Evolutionary conservation across 2,888 invertebrate genomes (phyloP), one percentile per base, ranked within the genome.

Genomic region (Campaea margaritaria): DNA sequence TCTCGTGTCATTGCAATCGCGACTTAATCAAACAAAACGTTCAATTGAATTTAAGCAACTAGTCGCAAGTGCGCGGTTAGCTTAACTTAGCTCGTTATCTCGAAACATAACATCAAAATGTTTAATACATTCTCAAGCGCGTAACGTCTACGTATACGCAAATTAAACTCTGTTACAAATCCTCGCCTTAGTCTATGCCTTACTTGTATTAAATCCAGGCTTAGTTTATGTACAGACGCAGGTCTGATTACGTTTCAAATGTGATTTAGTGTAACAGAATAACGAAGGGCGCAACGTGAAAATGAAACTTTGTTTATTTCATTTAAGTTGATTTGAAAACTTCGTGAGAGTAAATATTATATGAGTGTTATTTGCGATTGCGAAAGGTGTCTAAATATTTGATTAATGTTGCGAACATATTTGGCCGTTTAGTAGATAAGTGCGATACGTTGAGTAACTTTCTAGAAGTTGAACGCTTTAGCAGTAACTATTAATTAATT

Each of bases 81-180:
- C 27, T 48, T 48, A 59, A 59, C 59, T 50, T 59, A 41, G 45
- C 54, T 59, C 49, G 54, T 54, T 59, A 59, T 52, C 48, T 51
- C 14, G n/a, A 21, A 47, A 14, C 44, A 38, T 34, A 45, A 48
- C 47, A 39, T 15, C 41, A 14, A 49, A 36, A 38, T 5, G 44
- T 31, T 55, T 58, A 63, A 43, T 58, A 44, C 44, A 34, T 47
- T 27, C 42, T 34, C 31, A 12, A 54, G 46, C 14, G 46, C 21
- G 28, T 51, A 14, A 46, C 27, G 39, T 27, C 12, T 46, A 38
- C 15, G 13, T 48, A 52, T 53, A 46, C 49, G 43, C 54, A 45
- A 58, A 58, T 55, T 62, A 52, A 49, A 48, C 43, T 52, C 41
- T 2, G 14, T 39, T 39, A 57, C 45, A 49, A 53, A 62, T 55